Evolutionary conservation across 2,797 vertebrate species (phyloP).

Genomic region (Eidolon dupreanum): DNA sequence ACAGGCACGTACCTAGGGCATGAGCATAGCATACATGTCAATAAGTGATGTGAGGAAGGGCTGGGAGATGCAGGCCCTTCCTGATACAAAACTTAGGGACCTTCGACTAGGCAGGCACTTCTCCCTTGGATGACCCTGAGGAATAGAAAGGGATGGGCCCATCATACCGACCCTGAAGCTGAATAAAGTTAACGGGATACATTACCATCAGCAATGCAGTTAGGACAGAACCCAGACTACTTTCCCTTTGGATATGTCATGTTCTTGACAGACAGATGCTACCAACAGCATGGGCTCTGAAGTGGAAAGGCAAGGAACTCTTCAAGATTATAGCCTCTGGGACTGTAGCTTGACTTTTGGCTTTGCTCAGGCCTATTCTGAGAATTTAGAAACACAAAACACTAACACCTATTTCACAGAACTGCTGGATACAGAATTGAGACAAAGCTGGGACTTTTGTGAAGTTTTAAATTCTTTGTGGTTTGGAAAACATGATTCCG

Average conservation of each 20-base stretch:
- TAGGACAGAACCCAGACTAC: neutral
- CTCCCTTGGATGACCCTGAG: neutral
- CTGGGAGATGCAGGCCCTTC: neutral
- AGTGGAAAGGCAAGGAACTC: neutral
- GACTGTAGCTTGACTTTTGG: neutral
- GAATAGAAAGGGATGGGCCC: neutral
- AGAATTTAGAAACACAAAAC: constrained; percentile 40
- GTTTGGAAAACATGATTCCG: constrained; percentile 57
- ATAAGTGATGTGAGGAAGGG: neutral
- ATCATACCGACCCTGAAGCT: neutral
- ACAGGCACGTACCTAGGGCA: constrained; percentile 95
- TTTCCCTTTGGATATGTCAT: neutral
- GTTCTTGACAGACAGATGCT: neutral
- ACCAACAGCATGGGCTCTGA: neutral
- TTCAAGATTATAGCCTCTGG: neutral
- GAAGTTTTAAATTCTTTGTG: constrained; percentile 48
- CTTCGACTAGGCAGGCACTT: neutral
- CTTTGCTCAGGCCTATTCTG: constrained; percentile 9
- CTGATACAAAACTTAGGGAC: neutral
- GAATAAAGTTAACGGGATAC: neutral
- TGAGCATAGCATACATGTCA: neutral
- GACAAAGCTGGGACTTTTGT: constrained; percentile 15
- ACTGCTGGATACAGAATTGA: constrained; percentile 19
- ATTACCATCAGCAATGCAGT: neutral
- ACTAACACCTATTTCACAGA: neutral